Evolutionary conservation across 2,888 invertebrate genomes (phyloP), one percentile per base, ranked within the genome.

Genomic region (Baronia brevicornis): DNA sequence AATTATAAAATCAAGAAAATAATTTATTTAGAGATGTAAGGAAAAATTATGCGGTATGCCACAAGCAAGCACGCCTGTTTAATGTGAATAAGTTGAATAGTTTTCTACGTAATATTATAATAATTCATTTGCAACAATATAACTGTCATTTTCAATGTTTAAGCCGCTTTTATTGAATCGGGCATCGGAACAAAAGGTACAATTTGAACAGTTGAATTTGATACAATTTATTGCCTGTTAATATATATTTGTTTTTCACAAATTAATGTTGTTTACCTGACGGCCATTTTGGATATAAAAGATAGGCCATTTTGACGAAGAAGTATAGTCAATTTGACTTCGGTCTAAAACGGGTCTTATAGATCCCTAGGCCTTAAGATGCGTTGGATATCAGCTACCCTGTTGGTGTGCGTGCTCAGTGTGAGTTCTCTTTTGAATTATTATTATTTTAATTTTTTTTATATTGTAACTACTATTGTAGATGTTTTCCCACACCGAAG

Each of bases 321-420:
- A 8, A 0, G 20, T 12, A 29, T 25, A 35, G 34, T 29, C 34
- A 12, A 21, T 6, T 21, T 21, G 17, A 8, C 29, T 21, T 21
- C 14, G 34, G 25, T 29, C 29, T 20, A 20, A 15, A 7, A 11
- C 10, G 33, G 28, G 27, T 22, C 9, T 7, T 9, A 17, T 8
- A 9, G 20, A 19, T 29, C 34, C 28, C 25, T 15, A 21, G 34
- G 27, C 34, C 34, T 12, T 2, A 21, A 20, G 2, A 35, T 35
- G 34, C 10, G 25, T 25, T 19, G 20, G 29, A 15, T 12, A 9
- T 2, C 3, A 17, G 9, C 20, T 29, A 15, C 19, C 14, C 8
- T 24, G 5, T 10, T 29, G 20, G 34, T 25, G 26, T 11, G 13
- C 19, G 29, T 8, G 34, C 29, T 35, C 25, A 8, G 25, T 5